A percentile compares a stretch with the other conserved stretches of the same genome.
Evolutionary conservation across 2,113 vertebrate species (phyloP).

Genomic region (Papio anubis): DNA sequence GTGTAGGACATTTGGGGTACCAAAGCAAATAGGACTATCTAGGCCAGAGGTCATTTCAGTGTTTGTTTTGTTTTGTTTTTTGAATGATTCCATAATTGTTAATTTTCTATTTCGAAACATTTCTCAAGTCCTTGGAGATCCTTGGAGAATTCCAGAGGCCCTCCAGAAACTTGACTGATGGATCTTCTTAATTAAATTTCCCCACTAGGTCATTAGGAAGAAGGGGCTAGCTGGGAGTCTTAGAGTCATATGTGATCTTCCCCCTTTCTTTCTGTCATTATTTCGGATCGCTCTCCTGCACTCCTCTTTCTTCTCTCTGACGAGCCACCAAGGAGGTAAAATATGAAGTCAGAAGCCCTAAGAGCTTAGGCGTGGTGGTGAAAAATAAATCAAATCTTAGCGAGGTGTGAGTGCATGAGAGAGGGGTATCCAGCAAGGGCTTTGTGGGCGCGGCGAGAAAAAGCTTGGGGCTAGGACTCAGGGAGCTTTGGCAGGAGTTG

Average conservation of each 20-base stretch:
- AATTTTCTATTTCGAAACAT: slow-evolving; percentile 52
- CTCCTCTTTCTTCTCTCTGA: background rate
- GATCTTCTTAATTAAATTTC: slow-evolving; percentile 47
- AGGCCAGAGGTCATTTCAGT: slow-evolving; percentile 1
- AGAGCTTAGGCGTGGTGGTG: background rate
- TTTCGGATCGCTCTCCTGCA: slow-evolving; percentile 20
- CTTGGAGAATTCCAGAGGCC: slow-evolving; percentile 32
- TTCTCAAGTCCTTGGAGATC: slow-evolving; percentile 29
- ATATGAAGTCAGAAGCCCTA: slow-evolving; percentile 46
- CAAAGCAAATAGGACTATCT: background rate
- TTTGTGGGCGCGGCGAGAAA: background rate
- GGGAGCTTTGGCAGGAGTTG: slow-evolving; percentile 10
- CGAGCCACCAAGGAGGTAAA: slow-evolving; percentile 46
- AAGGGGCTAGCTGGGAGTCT: slow-evolving; percentile 24
- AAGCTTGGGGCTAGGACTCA: background rate
- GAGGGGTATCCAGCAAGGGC: background rate
- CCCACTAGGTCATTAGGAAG: slow-evolving; percentile 43
- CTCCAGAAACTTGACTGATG: slow-evolving; percentile 19
- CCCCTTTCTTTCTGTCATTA: background rate
- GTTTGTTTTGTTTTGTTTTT: background rate
- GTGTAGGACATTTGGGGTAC: background rate
- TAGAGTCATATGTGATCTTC: background rate
- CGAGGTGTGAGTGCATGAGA: background rate
- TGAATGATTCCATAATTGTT: slow-evolving; percentile 11
- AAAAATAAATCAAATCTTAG: slow-evolving; percentile 38